Percentiles rank a stretch among this genome's conserved stretches.
Conservation (phyloP, 2,797 vertebrate species). For the Oreonectes daqikongensis region DNA sequence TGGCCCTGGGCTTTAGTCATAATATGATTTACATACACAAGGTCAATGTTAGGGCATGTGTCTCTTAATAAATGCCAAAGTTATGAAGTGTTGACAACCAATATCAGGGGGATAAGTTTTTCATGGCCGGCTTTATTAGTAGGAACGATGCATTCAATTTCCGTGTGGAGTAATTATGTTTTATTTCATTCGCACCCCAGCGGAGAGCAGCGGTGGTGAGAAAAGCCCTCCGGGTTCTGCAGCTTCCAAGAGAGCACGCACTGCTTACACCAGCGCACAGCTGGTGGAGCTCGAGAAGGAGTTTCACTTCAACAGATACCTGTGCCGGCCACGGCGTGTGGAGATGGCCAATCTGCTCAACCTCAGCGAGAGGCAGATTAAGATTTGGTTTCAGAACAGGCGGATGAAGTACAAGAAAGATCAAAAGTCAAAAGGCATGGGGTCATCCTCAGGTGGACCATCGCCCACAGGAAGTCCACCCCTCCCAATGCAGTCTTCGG, state of each 20-base stretch:
- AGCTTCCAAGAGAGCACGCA: constrained; percentile 93
- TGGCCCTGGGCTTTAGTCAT: constrained; percentile 73
- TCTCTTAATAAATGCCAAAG: constrained; percentile 97
- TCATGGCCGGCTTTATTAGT: constrained; percentile 87
- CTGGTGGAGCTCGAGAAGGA: constrained; percentile 89
- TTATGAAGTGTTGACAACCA: constrained; percentile 94
- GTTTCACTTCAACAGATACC: constrained; percentile 97
- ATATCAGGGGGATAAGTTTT: constrained; percentile 80
- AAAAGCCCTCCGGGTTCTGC: constrained; percentile 93
- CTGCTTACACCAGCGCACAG: constrained; percentile 96
- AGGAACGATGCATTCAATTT: constrained; percentile 89
- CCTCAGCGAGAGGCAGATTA: constrained; percentile 96
- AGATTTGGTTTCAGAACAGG: constrained; percentile 98
- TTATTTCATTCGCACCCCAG: constrained; percentile 85
- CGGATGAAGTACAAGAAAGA: constrained; percentile 99
- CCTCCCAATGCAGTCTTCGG: constrained; percentile 90
- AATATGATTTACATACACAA: constrained; percentile 93
- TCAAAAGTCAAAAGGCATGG: constrained; percentile 95
- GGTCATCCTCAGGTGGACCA: constrained; percentile 91
- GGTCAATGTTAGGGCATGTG: constrained; percentile 81
- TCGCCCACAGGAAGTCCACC: constrained; percentile 93
- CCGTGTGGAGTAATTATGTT: constrained; percentile 86
- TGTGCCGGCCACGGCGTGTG: constrained; percentile 92
- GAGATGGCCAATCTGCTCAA: constrained; percentile 98
- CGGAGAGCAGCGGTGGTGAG: constrained; percentile 87